A percentile compares a stretch with the other conserved stretches of the same genome.
Conservation (phyloP, 2,888 invertebrate genomes). For the Monopis laevigella region DNA sequence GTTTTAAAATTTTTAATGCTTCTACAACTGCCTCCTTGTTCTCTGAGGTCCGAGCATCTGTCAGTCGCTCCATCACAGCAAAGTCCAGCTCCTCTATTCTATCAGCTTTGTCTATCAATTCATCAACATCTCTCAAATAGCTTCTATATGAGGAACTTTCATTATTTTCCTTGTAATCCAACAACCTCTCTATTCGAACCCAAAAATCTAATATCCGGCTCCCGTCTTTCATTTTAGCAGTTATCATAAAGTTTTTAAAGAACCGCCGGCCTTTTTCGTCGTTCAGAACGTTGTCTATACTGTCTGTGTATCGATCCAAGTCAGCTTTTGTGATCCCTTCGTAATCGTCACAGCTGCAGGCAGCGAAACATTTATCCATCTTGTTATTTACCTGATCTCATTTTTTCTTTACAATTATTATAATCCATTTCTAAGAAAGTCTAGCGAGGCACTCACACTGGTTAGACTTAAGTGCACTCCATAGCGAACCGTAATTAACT, state of each 20-base stretch:
- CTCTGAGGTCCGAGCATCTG: conserved; percentile 37
- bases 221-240: conserved; percentile 47
- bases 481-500: too few species aligned
- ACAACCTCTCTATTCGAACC: conserved; percentile 46
- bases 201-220: conserved; percentile 45
- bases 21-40: conserved; percentile 41
- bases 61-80: conserved; percentile 46
- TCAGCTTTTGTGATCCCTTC: conserved; percentile 54
- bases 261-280: conserved; percentile 53
- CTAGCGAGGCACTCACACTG: background rate
- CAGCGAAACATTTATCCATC: conserved; percentile 43
- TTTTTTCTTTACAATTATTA: background rate
- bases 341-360: conserved; percentile 52
- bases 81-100: conserved; percentile 53
- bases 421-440: background rate
- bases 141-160: conserved; percentile 37
- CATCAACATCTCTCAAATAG: conserved; percentile 39
- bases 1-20: conserved; percentile 41
- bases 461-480: too few species aligned
- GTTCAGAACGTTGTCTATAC: conserved; percentile 57
- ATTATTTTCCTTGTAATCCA: conserved; percentile 36
- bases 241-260: conserved; percentile 55
- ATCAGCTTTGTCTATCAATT: conserved; percentile 45
- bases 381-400: conserved; percentile 4
- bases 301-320: conserved; percentile 59